Percentiles rank a stretch among this genome's conserved stretches.
Conservation (phyloP, 2,113 vertebrate species). For the Poicephalus meyeri region DNA sequence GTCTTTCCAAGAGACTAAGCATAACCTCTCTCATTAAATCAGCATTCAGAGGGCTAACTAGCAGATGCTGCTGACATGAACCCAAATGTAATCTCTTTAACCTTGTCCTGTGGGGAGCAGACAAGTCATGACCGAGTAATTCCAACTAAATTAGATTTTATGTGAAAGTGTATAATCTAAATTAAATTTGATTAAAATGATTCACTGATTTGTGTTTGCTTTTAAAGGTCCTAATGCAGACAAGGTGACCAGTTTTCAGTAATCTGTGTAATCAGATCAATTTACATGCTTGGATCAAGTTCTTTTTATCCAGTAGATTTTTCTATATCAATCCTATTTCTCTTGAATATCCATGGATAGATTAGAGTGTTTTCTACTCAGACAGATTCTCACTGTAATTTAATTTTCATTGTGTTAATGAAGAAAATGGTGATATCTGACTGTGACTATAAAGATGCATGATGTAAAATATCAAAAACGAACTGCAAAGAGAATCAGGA, state of each 20-base stretch:
- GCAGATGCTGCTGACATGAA: conserved; percentile 87
- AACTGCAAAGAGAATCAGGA: neutral
- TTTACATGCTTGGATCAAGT: neutral
- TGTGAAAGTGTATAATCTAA: conserved; percentile 78
- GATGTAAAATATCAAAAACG: neutral
- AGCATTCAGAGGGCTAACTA: conserved; percentile 76
- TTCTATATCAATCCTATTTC: neutral
- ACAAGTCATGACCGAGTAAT: conserved; percentile 85
- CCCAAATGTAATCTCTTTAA: conserved; percentile 94
- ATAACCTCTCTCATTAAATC: conserved; percentile 89
- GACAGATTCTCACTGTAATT: neutral
- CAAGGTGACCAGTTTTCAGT: conserved; percentile 22
- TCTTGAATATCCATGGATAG: neutral
- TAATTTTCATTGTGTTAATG: neutral
- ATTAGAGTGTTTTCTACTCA: neutral
- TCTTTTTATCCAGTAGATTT: neutral
- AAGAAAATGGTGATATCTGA: neutral
- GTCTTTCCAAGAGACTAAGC: conserved; percentile 79
- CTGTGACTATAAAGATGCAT: neutral
- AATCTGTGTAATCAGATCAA: conserved; percentile 1
- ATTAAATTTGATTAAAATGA: conserved; percentile 77
- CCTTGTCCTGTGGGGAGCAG: conserved; percentile 82
- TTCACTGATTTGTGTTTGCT: conserved; percentile 71
- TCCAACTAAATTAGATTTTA: conserved; percentile 83
- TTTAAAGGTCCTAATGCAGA: conserved; percentile 45